phyloP scores from a whole-genome alignment of 2,888 invertebrate genomes.

The Torymus texanus region DNA sequence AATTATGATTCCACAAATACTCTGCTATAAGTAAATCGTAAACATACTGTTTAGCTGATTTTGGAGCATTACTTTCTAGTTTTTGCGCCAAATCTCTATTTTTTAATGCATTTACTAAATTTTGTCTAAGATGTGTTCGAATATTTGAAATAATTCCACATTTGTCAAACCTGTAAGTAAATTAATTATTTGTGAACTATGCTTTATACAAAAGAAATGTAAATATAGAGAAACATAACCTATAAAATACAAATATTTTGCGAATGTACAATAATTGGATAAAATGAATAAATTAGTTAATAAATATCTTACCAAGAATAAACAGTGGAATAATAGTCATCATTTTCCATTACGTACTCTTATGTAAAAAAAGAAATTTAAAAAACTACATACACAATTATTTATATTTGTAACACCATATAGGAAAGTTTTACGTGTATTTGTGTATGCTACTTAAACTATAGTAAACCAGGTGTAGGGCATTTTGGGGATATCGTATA shows the following conservation, averaged over 20 bases:
- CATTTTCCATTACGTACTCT: conserved; percentile 65
- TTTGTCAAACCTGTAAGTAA: conserved; percentile 70
- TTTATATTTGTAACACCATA: conserved; percentile 10
- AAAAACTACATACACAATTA: conserved; percentile 4
- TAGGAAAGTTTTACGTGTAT: not conserved
- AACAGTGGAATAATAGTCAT: conserved; percentile 68
- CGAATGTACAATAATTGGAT: not conserved
- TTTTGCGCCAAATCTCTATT: conserved; percentile 65
- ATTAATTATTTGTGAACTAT: conserved; percentile 18
- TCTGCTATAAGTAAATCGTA: conserved; percentile 72
- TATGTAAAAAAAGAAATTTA: conserved; percentile 18
- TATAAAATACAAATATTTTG: conserved; percentile 6
- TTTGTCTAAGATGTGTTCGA: conserved; percentile 71
- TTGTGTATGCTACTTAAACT: not conserved
- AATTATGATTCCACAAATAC: conserved; percentile 71
- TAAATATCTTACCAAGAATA: conserved; percentile 67
- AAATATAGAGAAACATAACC: conserved; percentile 49
- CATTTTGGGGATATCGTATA: too few relatives aligned
- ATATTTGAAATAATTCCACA: conserved; percentile 72
- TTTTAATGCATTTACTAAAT: conserved; percentile 71
- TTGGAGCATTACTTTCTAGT: conserved; percentile 60
- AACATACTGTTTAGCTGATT: conserved; percentile 71
- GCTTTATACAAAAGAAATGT: conserved; percentile 1
- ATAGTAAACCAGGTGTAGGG: not conserved
- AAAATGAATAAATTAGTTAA: conserved; percentile 17